A percentile compares a stretch with the other conserved stretches of the same genome.
These are phyloP conservation scores for human (Homo sapiens) DNA, from an alignment of 2,113 vertebrate genomes.

Conservation along the genomic window GRCh38 chr7:40747501-40748000, in stretches of 20 bases:
- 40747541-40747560: neutral
- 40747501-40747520: neutral
- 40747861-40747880: neutral
- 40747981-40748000: neutral
- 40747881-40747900: neutral
- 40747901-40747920: neutral
- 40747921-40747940: neutral
- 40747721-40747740: neutral
- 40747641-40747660: neutral
- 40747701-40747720: neutral
- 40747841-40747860: neutral
- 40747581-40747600: neutral
- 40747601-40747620: neutral
- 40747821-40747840: neutral
- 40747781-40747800: neutral
- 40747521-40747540: neutral
- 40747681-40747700: neutral
- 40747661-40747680: neutral
- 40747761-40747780: neutral
- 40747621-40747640: neutral
- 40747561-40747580: neutral
- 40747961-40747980: neutral
- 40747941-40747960: neutral
- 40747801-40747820: neutral
- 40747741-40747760: neutral